Evolutionary conservation across 2,797 vertebrate species (phyloP).

Genomic region (Anomalospiza imberbis): DNA sequence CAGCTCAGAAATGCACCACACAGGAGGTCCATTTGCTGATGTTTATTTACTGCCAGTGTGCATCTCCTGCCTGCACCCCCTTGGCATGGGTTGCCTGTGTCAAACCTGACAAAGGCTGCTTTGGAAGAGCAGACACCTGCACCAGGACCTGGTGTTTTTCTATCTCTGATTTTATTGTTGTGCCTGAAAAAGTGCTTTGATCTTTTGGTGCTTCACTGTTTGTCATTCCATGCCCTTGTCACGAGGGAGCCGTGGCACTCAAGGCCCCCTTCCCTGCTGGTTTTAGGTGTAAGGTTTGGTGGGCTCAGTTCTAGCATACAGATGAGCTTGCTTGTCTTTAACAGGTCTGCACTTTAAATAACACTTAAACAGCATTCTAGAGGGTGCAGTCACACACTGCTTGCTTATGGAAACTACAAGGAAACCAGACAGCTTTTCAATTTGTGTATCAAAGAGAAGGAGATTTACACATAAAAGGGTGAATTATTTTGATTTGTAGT

Average conservation of each 20-base stretch:
- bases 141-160: not conserved
- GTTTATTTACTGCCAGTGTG: not conserved
- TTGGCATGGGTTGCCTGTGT: not conserved
- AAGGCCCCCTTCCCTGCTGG: not conserved
- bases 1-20: not conserved
- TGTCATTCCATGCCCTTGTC: not conserved
- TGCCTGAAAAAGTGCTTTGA: not conserved
- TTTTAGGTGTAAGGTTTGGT: not conserved
- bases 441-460: constrained; percentile 45
- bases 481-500: constrained; percentile 61
- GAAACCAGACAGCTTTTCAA: constrained; percentile 68
- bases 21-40: not conserved
- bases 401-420: constrained; percentile 12
- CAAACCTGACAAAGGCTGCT: not conserved
- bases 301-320: constrained; percentile 6
- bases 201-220: not conserved
- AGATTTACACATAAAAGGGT: constrained; percentile 56
- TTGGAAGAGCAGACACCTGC: not conserved
- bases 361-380: constrained; percentile 5
- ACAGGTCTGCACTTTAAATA: constrained; percentile 37
- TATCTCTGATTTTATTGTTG: not conserved
- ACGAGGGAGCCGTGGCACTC: fast-evolving
- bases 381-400: not conserved
- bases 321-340: constrained; percentile 40
- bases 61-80: not conserved